phyloP scores from a whole-genome alignment of 1,140 invertebrate genomes.

The Melipona quadrifasciata region DNA sequence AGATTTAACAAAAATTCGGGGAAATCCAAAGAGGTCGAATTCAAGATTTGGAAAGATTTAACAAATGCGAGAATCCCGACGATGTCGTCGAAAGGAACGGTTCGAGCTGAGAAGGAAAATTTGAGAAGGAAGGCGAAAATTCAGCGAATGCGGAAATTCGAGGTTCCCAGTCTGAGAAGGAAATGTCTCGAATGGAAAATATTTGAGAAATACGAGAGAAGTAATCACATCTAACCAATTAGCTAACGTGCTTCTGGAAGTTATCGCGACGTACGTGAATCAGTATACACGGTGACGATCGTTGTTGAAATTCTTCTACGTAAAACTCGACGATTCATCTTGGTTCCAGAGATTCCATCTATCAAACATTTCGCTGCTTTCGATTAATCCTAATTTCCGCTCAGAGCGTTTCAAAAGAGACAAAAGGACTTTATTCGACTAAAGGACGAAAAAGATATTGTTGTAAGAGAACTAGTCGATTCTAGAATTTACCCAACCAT shows the following conservation, averaged over 20 bases:
- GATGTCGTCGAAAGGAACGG: no score
- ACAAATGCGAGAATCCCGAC: no score
- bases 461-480: no score
- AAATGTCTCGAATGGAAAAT: no score
- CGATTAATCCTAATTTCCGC: background rate
- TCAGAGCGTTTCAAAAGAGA: background rate
- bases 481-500: no score
- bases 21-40: no score
- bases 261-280: constrained; percentile 12
- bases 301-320: background rate
- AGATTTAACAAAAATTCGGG: no score
- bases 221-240: constrained; percentile 25
- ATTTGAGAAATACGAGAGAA: background rate
- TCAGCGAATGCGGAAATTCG: no score
- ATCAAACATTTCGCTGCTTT: background rate
- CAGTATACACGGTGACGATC: constrained; percentile 9
- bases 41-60: no score
- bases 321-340: background rate
- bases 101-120: no score
- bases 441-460: background rate
- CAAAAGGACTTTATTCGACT: background rate
- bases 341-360: background rate
- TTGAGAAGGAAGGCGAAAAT: no score
- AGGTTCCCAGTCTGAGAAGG: background rate
- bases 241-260: constrained; percentile 16